These are phyloP conservation scores for Myathropa florea DNA, from an alignment of 2,888 invertebrate genomes.

Conservation along the genomic window DNA sequence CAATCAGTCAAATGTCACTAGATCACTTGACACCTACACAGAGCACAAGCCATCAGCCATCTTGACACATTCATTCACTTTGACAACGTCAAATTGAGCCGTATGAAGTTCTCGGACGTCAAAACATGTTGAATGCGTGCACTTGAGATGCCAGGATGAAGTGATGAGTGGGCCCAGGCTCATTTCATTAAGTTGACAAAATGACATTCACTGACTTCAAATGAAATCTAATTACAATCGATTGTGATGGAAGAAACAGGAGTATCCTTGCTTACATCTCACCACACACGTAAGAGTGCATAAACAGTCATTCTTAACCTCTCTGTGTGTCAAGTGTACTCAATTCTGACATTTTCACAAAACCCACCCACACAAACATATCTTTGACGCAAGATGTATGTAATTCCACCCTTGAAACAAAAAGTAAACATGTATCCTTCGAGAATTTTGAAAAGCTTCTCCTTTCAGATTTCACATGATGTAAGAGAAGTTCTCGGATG, in stretches of 20 bases:
- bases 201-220: not conserved
- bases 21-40: slow-evolving; percentile 4
- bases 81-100: not conserved
- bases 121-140: not conserved
- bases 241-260: not conserved
- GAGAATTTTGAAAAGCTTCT: slow-evolving; percentile 36
- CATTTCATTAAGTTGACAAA: not conserved
- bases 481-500: slow-evolving; percentile 36
- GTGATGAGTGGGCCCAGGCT: too few species aligned
- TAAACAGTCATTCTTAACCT: slow-evolving; percentile 26
- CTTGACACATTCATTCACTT: not conserved
- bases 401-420: slow-evolving; percentile 23
- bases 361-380: not conserved
- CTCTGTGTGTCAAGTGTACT: slow-evolving; percentile 45
- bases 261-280: slow-evolving; percentile 6
- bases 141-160: too few species aligned
- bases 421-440: slow-evolving; percentile 20
- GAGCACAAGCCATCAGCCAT: not conserved
- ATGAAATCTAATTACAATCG: slow-evolving; percentile 14
- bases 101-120: not conserved
- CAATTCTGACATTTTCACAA: slow-evolving; percentile 38
- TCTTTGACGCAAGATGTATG: slow-evolving; percentile 33
- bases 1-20: not conserved
- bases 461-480: slow-evolving; percentile 28
- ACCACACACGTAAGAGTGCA: not conserved